Base-by-base conservation (phyloP, 2,888 invertebrate species). In the Danaus chrysippus region DNA sequence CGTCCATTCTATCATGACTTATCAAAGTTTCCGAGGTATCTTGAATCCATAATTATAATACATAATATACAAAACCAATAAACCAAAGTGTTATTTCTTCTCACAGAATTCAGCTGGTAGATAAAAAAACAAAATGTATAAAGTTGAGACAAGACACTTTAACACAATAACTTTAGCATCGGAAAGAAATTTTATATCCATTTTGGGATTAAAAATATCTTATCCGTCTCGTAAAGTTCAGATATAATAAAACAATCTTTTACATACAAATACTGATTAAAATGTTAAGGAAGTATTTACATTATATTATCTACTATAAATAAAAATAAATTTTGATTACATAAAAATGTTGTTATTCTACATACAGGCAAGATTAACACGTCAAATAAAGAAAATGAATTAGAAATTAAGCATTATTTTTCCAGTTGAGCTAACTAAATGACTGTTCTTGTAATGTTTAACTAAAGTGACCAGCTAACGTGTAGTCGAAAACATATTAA, bases 1-100 rank as follows among this genome's bases (percentile, higher is more conserved):
- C 63, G 62, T 63, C 54, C 64, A 60, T 65, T 66, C 64, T 66
- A 68, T 67, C 65, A 62, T 56, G 62, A 59, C 65, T 67, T 67
- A 64, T 68, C 65, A 58, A 44, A 59, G 65, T 44, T 58, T 61
- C 55, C 55, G 54, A n/a, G 44, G 56, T 53, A 52, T 49, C 49
- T 49, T 10, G 17, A 49, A 10, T 17, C 17, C 49, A 49, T 17
- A 10, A 17, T 49, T 17, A 17, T 17, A 17, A 17, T 49, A 49
- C 10, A 49, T 49, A 15, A 46, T 46, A 46, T 49, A 15, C 17
- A 49, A 49, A 49, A 49, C 15, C 17, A 49, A 49, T 49, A 49
- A 49, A 17, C 49, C 49, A 17, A 49, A 49, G 49, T 49, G 49
- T 49, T 49, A 17, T 49, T 9, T 49, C 15, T 17, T 17, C 15